Evolutionary conservation across 2,888 invertebrate genomes (phyloP).

Genomic region (Gandaritis pyraliata): DNA sequence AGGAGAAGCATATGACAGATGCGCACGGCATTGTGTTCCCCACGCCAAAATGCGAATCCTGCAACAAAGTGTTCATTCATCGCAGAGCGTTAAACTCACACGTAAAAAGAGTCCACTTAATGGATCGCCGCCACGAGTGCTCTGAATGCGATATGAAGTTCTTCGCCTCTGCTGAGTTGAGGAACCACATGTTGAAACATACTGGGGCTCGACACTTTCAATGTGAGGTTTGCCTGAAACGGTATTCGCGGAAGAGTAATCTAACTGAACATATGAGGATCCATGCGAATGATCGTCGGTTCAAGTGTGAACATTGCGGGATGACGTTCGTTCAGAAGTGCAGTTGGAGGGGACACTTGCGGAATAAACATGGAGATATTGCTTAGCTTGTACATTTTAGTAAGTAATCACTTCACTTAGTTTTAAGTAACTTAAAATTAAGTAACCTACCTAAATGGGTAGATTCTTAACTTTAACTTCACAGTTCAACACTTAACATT

Average conservation of each 20-base stretch:
- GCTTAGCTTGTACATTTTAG: conserved; percentile 7
- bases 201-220: conserved; percentile 76
- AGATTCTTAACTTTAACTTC: too few species aligned
- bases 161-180: conserved; percentile 58
- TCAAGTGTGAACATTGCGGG: conserved; percentile 54
- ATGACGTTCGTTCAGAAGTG: conserved; percentile 33
- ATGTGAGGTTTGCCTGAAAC: conserved; percentile 79
- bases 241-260: conserved; percentile 74
- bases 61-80: conserved; percentile 58
- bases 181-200: conserved; percentile 79
- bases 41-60: conserved; percentile 54
- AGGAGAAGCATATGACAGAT: conserved; percentile 54
- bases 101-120: conserved; percentile 54
- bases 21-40: conserved; percentile 52
- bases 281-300: conserved; percentile 75
- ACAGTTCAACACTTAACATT: too few species aligned
- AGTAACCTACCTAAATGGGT: too few species aligned
- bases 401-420: neutral
- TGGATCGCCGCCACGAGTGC: conserved; percentile 58
- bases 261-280: conserved; percentile 76
- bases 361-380: conserved; percentile 45
- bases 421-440: too few species aligned
- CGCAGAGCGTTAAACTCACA: conserved; percentile 57
- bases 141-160: conserved; percentile 70
- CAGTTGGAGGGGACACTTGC: conserved; percentile 38